A percentile compares a stretch with the other conserved stretches of the same genome.
Evolutionary conservation across 2,797 vertebrate genomes (phyloP).

Genomic region (Sebastolobus alascanus): DNA sequence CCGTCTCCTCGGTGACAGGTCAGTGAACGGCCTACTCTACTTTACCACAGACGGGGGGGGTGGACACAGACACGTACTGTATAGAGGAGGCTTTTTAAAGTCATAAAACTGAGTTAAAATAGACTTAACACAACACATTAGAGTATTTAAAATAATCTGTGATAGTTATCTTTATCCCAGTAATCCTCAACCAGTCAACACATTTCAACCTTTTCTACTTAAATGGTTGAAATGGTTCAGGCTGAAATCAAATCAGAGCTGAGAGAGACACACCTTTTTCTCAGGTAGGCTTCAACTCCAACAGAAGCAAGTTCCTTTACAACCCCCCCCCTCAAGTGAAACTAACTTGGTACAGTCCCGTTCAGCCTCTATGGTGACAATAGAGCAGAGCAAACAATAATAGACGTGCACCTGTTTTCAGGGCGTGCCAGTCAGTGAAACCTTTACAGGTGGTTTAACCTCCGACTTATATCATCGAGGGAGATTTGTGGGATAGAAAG

Average conservation of each 20-base stretch:
- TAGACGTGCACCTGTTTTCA: slow-evolving; percentile 73
- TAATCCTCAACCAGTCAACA: slow-evolving; percentile 8
- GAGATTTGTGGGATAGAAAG: neutral
- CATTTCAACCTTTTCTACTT: slow-evolving; percentile 8
- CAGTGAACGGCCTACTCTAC: slow-evolving; percentile 52
- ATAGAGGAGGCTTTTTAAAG: neutral
- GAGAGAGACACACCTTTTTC: slow-evolving; percentile 52
- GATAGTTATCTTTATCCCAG: slow-evolving; percentile 5
- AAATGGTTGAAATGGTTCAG: slow-evolving; percentile 34
- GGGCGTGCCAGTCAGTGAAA: slow-evolving; percentile 70
- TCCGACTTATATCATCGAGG: neutral
- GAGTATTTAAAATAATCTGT: slow-evolving; percentile 22
- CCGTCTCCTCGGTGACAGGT: slow-evolving; percentile 57
- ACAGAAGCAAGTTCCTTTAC: slow-evolving; percentile 9
- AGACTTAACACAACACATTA: slow-evolving; percentile 25
- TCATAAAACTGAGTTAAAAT: slow-evolving; percentile 40
- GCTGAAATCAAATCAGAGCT: slow-evolving; percentile 19
- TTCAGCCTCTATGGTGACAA: slow-evolving; percentile 70
- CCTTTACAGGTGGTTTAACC: slow-evolving; percentile 53
- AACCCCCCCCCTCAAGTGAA: slow-evolving; percentile 30
- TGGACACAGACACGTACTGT: neutral
- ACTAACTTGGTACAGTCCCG: slow-evolving; percentile 77
- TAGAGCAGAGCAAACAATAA: slow-evolving; percentile 60
- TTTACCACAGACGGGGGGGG: slow-evolving; percentile 32
- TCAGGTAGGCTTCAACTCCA: slow-evolving; percentile 37